Conservation (phyloP, 1,140 invertebrate genomes). For the Cydia amplana region DNA sequence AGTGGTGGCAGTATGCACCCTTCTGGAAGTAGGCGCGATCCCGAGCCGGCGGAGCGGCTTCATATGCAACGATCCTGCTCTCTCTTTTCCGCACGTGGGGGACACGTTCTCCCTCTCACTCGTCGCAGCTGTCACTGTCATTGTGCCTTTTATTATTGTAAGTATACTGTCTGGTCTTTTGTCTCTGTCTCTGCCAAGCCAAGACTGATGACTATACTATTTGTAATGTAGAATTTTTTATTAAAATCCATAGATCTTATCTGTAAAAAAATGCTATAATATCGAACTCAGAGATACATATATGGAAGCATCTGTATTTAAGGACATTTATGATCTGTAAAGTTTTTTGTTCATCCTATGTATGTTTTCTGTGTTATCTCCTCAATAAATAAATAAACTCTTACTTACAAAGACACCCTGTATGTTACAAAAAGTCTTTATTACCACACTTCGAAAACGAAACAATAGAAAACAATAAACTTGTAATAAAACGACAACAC, state of each 20-base stretch:
- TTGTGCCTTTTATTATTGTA: constrained; percentile 67
- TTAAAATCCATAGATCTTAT: no score
- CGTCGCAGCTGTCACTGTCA: constrained; percentile 63
- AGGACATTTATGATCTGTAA: no score
- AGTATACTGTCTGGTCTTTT: constrained; percentile 40
- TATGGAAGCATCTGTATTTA: no score
- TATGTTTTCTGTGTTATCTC: no score
- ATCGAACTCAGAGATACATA: no score
- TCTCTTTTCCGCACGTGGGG: constrained; percentile 63
- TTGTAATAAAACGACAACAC: not conserved
- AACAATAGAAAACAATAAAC: constrained; percentile 11
- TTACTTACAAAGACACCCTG: not conserved
- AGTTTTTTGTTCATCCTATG: no score
- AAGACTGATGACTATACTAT: no score
- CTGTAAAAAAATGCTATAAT: no score
- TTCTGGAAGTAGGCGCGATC: constrained; percentile 69
- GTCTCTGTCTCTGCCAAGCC: no score
- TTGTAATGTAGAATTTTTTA: no score
- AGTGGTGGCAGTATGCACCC: constrained; percentile 70
- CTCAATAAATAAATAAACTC: no score
- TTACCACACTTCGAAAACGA: not conserved
- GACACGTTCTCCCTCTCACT: constrained; percentile 69
- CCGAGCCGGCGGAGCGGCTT: constrained; percentile 68
- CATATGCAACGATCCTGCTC: constrained; percentile 68
- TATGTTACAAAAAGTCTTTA: not conserved